A percentile compares a stretch with the other conserved stretches of the same genome.
Conservation (phyloP, 35 echinoderm and acorn worm species). For the Anneissia japonica region DNA sequence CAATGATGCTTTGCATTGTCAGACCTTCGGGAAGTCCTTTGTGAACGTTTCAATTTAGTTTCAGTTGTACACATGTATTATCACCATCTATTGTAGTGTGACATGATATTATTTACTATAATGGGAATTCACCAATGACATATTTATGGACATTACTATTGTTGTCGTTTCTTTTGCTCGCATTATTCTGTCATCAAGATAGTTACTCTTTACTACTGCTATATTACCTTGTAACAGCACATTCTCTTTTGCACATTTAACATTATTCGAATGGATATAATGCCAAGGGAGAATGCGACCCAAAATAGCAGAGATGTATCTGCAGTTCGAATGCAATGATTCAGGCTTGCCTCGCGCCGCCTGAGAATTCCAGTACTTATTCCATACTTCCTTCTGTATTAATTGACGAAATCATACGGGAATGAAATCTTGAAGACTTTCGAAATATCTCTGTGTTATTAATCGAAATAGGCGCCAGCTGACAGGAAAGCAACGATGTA, state of each 20-base stretch:
- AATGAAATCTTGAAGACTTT: neutral
- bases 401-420: neutral
- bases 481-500: neutral
- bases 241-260: too few relatives aligned
- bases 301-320: neutral
- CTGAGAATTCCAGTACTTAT: neutral
- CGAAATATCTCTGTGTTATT: neutral
- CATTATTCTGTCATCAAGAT: neutral
- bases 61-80: too few relatives aligned
- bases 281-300: too few relatives aligned
- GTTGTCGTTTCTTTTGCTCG: neutral
- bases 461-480: neutral
- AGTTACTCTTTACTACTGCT: neutral
- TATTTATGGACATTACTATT: neutral
- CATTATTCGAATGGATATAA: too few relatives aligned
- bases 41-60: too few relatives aligned
- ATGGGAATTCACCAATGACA: too few relatives aligned
- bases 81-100: too few relatives aligned
- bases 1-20: too few relatives aligned
- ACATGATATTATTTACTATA: too few relatives aligned
- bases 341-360: neutral
- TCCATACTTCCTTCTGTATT: neutral
- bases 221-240: too few relatives aligned
- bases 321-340: neutral
- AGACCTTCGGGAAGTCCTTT: too few relatives aligned